phyloP scores from a whole-genome alignment of 2,888 invertebrate species.

The Thalpophila matura region DNA sequence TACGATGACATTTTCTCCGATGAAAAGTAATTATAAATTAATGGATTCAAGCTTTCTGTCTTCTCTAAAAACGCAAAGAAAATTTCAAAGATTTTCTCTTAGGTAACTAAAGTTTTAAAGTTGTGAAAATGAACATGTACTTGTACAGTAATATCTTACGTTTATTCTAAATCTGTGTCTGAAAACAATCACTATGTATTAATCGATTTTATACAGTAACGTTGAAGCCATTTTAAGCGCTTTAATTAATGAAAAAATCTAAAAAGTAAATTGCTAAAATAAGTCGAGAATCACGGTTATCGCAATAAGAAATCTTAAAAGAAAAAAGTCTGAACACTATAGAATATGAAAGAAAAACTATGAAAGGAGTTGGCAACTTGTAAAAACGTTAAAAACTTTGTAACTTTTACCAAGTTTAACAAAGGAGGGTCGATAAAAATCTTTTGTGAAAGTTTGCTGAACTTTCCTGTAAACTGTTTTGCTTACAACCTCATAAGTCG shows the following conservation, averaged over 20 bases:
- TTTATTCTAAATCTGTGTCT: too few species aligned
- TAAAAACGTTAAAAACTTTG: slow-evolving; percentile 51
- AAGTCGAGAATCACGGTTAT: slow-evolving; percentile 15
- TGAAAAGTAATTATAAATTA: slow-evolving; percentile 5
- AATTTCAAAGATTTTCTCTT: too few species aligned
- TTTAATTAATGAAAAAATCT: too few species aligned
- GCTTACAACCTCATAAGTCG: slow-evolving; percentile 52
- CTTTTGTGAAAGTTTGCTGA: slow-evolving; percentile 57
- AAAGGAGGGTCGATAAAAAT: slow-evolving; percentile 61
- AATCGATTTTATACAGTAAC: too few species aligned
- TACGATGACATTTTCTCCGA: slow-evolving; percentile 7
- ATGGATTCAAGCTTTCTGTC: not conserved
- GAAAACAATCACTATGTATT: too few species aligned
- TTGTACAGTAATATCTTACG: too few species aligned
- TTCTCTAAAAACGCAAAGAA: not conserved
- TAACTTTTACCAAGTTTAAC: slow-evolving; percentile 53
- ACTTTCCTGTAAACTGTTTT: slow-evolving; percentile 60
- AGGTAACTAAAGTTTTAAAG: too few species aligned
- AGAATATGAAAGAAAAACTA: slow-evolving; percentile 54
- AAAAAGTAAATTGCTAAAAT: slow-evolving; percentile 14
- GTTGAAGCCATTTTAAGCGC: too few species aligned
- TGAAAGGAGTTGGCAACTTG: slow-evolving; percentile 51
- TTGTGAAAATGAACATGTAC: too few species aligned
- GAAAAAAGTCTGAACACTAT: slow-evolving; percentile 28
- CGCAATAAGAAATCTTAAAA: not conserved